A percentile compares a stretch with the other conserved stretches of the same genome.
phyloP scores from a whole-genome alignment of 2,797 vertebrate genomes.

The Parotocinclus haroldoi region DNA sequence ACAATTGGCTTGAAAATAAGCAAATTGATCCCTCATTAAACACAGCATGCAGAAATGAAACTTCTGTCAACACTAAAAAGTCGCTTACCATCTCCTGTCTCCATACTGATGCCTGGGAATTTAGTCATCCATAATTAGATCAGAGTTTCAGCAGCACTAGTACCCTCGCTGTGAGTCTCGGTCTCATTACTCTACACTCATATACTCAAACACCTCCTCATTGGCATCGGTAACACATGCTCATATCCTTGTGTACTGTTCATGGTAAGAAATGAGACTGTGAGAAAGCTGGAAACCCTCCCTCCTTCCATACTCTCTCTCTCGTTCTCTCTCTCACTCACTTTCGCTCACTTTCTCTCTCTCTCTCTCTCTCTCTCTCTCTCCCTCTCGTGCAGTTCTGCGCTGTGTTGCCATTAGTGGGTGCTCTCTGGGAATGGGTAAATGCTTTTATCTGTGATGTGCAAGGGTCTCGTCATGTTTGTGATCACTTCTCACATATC shows the following conservation, averaged over 20 bases:
- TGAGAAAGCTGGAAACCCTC: slow-evolving; percentile 36
- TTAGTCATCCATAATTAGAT: slow-evolving; percentile 37
- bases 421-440: slow-evolving; percentile 44
- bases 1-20: slow-evolving; percentile 3
- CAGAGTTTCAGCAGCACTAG: slow-evolving; percentile 21
- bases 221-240: slow-evolving; percentile 14
- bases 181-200: slow-evolving; percentile 22
- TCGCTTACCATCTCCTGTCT: slow-evolving; percentile 49
- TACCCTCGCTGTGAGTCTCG: slow-evolving; percentile 22
- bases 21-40: neutral
- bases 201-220: slow-evolving; percentile 24
- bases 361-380: slow-evolving; percentile 39
- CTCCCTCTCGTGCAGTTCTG: slow-evolving; percentile 48
- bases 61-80: slow-evolving; percentile 10
- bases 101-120: slow-evolving; percentile 42
- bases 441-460: slow-evolving; percentile 56
- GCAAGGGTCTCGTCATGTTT: slow-evolving; percentile 52
- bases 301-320: slow-evolving; percentile 21
- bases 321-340: slow-evolving; percentile 27
- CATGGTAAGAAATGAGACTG: slow-evolving; percentile 35
- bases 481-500: slow-evolving; percentile 46
- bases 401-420: slow-evolving; percentile 47
- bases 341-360: slow-evolving; percentile 32
- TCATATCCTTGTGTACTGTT: slow-evolving; percentile 39
- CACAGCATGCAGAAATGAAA: slow-evolving; percentile 7